Percentiles rank a stretch among this genome's conserved stretches.
phyloP scores from a whole-genome alignment of 2,888 invertebrate species.

The Autographa gamma region DNA sequence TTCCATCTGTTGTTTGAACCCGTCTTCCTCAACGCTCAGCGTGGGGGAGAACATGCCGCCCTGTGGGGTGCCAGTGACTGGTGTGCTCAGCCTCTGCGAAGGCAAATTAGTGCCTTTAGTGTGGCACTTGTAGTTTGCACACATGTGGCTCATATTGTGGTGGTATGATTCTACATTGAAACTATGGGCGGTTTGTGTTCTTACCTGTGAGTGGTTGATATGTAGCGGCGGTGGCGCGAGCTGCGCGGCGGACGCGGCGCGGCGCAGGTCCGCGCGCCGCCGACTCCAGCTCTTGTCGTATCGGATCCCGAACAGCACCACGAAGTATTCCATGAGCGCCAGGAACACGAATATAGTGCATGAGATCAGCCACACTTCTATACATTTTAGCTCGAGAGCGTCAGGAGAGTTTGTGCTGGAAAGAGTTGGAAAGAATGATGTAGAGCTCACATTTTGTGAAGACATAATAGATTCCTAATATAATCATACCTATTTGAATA shows the following conservation, averaged over 20 bases:
- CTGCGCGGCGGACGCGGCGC: constrained; percentile 83
- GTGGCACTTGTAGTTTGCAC: neutral
- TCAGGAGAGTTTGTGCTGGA: constrained; percentile 90
- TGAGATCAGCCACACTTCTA: constrained; percentile 91
- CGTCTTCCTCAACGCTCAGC: constrained; percentile 84
- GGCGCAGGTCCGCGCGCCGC: constrained; percentile 80
- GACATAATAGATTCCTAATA: too few species aligned
- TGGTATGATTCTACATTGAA: constrained; percentile 49
- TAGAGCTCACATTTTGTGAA: too few species aligned
- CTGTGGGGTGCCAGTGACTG: constrained; percentile 83
- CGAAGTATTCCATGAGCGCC: constrained; percentile 90
- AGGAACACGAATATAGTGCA: constrained; percentile 91
- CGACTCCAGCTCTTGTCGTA: constrained; percentile 91
- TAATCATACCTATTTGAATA: too few species aligned
- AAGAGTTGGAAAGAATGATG: neutral
- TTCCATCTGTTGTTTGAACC: constrained; percentile 85
- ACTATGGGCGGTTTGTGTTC: neutral
- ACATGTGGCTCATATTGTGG: constrained; percentile 46
- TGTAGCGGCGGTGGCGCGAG: constrained; percentile 81
- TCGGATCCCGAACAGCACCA: constrained; percentile 90
- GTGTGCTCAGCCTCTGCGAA: constrained; percentile 84
- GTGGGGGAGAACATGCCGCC: constrained; percentile 83
- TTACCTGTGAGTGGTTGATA: constrained; percentile 84
- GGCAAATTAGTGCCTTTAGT: constrained; percentile 43
- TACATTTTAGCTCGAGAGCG: constrained; percentile 90